Conservation (phyloP, 2,888 invertebrate genomes). For the Lasius fuliginosus region DNA sequence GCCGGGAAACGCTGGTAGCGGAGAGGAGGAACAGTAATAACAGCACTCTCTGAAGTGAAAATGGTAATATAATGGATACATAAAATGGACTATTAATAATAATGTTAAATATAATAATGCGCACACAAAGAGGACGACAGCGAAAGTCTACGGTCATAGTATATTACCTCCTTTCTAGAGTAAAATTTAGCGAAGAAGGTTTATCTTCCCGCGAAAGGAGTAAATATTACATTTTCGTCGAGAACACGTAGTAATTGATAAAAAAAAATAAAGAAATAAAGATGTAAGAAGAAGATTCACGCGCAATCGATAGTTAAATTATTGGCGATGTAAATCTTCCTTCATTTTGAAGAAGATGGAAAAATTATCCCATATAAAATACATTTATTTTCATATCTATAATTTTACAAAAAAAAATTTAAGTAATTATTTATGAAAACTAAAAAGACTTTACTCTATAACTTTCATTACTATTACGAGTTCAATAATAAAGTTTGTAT, state of each 20-base stretch:
- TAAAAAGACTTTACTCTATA: background rate
- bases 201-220: background rate
- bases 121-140: conserved; percentile 5
- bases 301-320: background rate
- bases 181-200: background rate
- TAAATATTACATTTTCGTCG: background rate
- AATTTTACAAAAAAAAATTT: background rate
- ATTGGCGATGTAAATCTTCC: background rate
- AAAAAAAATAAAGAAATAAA: background rate
- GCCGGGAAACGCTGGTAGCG: background rate
- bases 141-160: background rate
- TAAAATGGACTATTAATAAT: conserved; percentile 43
- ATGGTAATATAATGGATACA: conserved; percentile 21
- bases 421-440: background rate
- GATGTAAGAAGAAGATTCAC: background rate
- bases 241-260: background rate
- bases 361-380: background rate
- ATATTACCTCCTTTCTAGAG: background rate
- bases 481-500: background rate
- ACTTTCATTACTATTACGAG: background rate
- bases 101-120: conserved; percentile 32
- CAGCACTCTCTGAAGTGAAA: conserved; percentile 25
- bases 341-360: background rate
- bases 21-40: conserved; percentile 40
- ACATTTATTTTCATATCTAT: background rate